Conservation (phyloP, 2,888 invertebrate species). For the Melanargia galathea region DNA sequence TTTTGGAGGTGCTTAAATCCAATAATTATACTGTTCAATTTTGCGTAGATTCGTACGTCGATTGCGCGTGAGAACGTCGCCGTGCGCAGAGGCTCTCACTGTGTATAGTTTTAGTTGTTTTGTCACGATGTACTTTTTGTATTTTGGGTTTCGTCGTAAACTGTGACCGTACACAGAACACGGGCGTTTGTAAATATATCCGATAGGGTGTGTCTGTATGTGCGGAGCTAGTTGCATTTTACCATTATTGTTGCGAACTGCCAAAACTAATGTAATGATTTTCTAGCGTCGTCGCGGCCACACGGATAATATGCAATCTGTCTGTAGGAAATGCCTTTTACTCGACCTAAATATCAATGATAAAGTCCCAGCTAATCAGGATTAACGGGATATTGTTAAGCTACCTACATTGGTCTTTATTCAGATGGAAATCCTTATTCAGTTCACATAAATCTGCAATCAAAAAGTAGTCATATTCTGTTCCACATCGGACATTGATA, state of each 20-base stretch:
- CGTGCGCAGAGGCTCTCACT: conserved; percentile 39
- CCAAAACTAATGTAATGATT: conserved; percentile 79
- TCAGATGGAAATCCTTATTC: too few species aligned
- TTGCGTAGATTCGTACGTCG: too few species aligned
- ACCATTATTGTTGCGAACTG: conserved; percentile 80
- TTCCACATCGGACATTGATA: too few species aligned
- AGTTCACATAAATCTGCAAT: too few species aligned
- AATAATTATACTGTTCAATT: too few species aligned
- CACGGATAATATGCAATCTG: conserved; percentile 43
- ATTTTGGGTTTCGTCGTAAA: conserved; percentile 52
- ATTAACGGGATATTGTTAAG: neutral
- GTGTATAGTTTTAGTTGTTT: conserved; percentile 54
- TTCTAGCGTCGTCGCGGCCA: conserved; percentile 58
- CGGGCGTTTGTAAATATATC: conserved; percentile 70
- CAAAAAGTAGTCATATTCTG: too few species aligned
- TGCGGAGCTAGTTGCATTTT: conserved; percentile 76
- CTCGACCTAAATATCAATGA: conserved; percentile 1
- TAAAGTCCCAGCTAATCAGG: neutral
- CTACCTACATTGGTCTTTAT: neutral
- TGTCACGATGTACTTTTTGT: conserved; percentile 47
- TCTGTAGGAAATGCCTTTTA: conserved; percentile 16
- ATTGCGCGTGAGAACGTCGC: neutral
- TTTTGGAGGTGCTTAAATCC: too few species aligned
- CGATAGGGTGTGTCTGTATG: conserved; percentile 65
- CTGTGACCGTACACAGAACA: conserved; percentile 44